Evolutionary conservation across 2,888 invertebrate genomes (phyloP), one percentile per base, ranked within the genome.

Genomic region (Syritta pipiens): DNA sequence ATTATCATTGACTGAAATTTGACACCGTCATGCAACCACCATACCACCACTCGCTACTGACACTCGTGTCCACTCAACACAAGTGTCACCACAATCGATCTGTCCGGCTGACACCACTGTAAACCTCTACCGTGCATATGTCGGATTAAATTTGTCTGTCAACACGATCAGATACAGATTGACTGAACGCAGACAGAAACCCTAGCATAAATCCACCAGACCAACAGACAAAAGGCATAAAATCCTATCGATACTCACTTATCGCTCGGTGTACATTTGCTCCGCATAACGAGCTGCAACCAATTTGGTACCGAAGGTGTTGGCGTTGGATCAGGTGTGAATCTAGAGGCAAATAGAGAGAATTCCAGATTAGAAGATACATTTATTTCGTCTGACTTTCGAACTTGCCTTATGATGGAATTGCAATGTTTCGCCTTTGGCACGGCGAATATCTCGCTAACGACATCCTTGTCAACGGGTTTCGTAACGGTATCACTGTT

Each of bases 281-380:
- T 88, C 65, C 86, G 86, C 87, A 89, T 88, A 48, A 89, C 89
- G 83, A 89, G 82, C 82, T 89, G 88, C 83, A 89, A 76, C 89
- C 89, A 89, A 83, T 88, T 89, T 68, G 88, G 88, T 14, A 88
- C 83, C 6, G 87, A 84, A 26, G 84, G 83, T 49, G 83, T 81
- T 37, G 86, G 84, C 42, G 84, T 82, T 46, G 86, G 86, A 83
- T 88, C 87, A 42, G 89, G 88, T 42, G 88, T 88, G 77, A 83
- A 88, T 84, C 89, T 89, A 24, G 53, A 57, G 12, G 1, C 46
- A 49, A 67, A 4, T 6, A 19, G 42, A n/a, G 62, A 59, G 26
- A 5, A 35, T n/a, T n/a, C n/a, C 4, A 32, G 14, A 60, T 65
- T 57, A 42, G 17, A 7, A 19, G 46, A 30, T 55, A 40, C 48